phyloP scores from a whole-genome alignment of 2,797 vertebrate species.

The Rhinichthys osculus region DNA sequence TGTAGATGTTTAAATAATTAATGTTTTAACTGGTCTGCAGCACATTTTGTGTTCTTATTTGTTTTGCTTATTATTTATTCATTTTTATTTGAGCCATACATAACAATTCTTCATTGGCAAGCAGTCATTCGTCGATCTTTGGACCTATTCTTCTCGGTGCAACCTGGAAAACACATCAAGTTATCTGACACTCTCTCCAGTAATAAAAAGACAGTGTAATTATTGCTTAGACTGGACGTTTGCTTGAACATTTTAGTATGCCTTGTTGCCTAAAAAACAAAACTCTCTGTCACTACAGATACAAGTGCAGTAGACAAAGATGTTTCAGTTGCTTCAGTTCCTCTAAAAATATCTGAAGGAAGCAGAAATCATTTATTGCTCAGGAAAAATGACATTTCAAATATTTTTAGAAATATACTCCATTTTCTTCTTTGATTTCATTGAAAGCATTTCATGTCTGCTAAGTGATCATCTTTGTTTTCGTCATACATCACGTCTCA shows the following conservation, averaged over 20 bases:
- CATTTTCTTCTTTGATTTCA: background rate
- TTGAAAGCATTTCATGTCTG: background rate
- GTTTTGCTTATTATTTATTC: background rate
- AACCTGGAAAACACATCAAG: background rate
- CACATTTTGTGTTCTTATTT: background rate
- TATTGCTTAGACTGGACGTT: background rate
- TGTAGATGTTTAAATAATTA: background rate
- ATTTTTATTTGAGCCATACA: background rate
- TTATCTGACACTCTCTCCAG: background rate
- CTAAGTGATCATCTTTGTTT: background rate
- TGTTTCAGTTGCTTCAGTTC: background rate
- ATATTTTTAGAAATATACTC: background rate
- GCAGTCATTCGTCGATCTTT: background rate
- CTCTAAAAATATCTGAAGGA: background rate
- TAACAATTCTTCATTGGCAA: background rate
- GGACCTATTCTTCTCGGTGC: background rate
- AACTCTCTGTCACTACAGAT: background rate
- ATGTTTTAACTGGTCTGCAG: background rate
- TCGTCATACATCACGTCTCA: background rate
- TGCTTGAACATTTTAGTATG: constrained; percentile 1
- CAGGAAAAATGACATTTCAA: background rate
- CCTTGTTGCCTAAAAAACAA: background rate
- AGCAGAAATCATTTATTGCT: background rate
- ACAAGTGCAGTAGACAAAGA: background rate
- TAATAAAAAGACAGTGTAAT: background rate